Evolutionary conservation across 2,888 invertebrate genomes (phyloP).

Genomic region (Macropis europaea): DNA sequence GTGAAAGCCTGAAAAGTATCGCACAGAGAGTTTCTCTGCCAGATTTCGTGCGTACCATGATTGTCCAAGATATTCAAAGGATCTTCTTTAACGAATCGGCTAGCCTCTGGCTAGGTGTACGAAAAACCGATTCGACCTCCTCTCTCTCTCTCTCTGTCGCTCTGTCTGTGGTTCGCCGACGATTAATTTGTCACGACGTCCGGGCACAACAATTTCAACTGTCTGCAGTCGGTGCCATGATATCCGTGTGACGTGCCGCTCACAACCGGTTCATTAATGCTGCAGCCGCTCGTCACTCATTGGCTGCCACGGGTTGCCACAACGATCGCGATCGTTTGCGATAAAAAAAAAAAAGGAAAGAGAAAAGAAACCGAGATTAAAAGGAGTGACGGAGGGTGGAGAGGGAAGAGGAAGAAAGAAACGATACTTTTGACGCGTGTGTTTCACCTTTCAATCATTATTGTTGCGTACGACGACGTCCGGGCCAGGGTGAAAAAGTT

Average conservation of each 20-base stretch:
- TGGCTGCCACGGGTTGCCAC: conserved; percentile 56
- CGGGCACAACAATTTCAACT: conserved; percentile 60
- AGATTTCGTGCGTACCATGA: no score
- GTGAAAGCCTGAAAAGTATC: background rate
- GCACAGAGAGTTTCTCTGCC: no score
- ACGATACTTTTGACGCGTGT: conserved; percentile 49
- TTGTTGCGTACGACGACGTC: conserved; percentile 35
- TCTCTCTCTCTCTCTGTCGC: background rate
- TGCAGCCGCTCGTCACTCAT: conserved; percentile 65
- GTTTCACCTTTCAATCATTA: conserved; percentile 61
- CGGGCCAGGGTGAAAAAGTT: conserved; percentile 37
- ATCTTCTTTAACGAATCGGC: background rate
- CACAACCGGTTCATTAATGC: conserved; percentile 68
- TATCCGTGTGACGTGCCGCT: conserved; percentile 63
- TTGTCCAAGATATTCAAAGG: background rate
- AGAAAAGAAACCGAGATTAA: conserved; percentile 4
- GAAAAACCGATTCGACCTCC: conserved; percentile 37
- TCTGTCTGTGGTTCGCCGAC: conserved; percentile 24
- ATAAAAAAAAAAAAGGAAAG: conserved; percentile 14
- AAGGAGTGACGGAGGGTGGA: background rate
- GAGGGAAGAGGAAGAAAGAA: background rate
- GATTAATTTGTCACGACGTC: conserved; percentile 66
- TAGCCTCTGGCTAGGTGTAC: conserved; percentile 5
- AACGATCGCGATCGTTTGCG: conserved; percentile 48
- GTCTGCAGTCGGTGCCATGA: conserved; percentile 59